Percentiles rank a stretch among this genome's conserved stretches.
Evolutionary conservation across 2,113 vertebrate genomes (phyloP).

Genomic region (Cacatua alba): DNA sequence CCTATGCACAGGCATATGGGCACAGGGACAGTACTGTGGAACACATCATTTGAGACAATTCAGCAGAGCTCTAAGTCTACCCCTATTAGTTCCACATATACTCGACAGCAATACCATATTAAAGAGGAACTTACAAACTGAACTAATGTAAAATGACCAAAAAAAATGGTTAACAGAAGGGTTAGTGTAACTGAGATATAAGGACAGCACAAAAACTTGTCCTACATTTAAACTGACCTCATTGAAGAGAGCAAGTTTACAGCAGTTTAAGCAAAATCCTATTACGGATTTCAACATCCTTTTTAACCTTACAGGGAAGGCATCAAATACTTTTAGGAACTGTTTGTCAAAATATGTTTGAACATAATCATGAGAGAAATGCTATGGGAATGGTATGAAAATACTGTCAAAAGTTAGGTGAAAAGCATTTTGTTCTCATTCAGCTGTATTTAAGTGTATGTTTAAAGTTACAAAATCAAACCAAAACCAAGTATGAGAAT

Average conservation of each 20-base stretch:
- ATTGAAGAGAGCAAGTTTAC: neutral
- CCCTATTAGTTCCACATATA: neutral
- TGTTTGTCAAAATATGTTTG: neutral
- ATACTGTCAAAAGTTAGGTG: neutral
- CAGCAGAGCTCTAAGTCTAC: neutral
- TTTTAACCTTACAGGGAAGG: neutral
- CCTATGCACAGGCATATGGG: fast-evolving
- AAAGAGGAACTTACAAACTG: neutral
- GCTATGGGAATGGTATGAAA: neutral
- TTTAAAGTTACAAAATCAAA: neutral
- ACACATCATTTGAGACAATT: neutral
- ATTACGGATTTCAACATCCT: neutral
- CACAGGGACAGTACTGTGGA: neutral
- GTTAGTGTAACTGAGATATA: neutral
- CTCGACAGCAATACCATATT: neutral
- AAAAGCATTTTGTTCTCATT: neutral
- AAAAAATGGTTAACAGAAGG: neutral
- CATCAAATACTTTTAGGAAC: neutral
- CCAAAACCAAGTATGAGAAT: neutral
- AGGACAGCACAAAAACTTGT: neutral
- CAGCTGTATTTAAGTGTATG: neutral
- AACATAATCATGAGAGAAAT: neutral
- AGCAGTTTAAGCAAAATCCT: neutral
- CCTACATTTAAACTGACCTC: neutral
- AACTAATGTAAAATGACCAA: neutral